Evolutionary conservation across 2,888 invertebrate species (phyloP).

Genomic region (Clunio marinus): DNA sequence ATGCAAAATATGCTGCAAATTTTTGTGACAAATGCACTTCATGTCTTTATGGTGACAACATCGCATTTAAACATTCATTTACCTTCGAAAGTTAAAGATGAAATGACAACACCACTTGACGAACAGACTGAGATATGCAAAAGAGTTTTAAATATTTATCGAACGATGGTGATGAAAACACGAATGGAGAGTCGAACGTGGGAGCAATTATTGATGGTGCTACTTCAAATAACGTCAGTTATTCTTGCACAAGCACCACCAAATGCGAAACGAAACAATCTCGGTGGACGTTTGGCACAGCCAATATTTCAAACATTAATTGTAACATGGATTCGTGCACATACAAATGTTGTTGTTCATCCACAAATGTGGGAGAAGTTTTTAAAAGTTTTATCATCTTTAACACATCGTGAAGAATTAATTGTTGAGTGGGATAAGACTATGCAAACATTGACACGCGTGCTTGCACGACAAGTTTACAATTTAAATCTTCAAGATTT

Average conservation of each 20-base stretch:
- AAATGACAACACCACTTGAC: conserved; percentile 66
- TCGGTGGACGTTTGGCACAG: conserved; percentile 75
- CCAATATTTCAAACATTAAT: conserved; percentile 90
- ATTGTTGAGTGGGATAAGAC: conserved; percentile 98
- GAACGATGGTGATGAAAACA: conserved; percentile 96
- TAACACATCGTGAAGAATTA: conserved; percentile 91
- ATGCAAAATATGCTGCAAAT: conserved; percentile 59
- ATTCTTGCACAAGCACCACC: conserved; percentile 77
- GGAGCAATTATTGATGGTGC: conserved; percentile 81
- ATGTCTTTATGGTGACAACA: conserved; percentile 75
- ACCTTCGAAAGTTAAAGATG: conserved; percentile 57
- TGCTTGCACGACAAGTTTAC: conserved; percentile 92
- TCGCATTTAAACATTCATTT: conserved; percentile 54
- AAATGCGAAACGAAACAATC: conserved; percentile 68
- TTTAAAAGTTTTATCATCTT: conserved; percentile 75
- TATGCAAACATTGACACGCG: conserved; percentile 93
- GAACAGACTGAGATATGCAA: conserved; percentile 96
- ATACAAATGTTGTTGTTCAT: conserved; percentile 86
- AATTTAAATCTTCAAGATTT: conserved; percentile 86
- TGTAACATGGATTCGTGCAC: conserved; percentile 97
- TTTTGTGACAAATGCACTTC: conserved; percentile 92
- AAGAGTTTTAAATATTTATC: conserved; percentile 89
- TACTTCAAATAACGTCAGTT: conserved; percentile 86
- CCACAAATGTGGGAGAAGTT: conserved; percentile 91
- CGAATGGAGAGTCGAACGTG: conserved; percentile 88